Conservation (phyloP, 2,888 invertebrate species). For the Caenorhabditis sp. region DNA sequence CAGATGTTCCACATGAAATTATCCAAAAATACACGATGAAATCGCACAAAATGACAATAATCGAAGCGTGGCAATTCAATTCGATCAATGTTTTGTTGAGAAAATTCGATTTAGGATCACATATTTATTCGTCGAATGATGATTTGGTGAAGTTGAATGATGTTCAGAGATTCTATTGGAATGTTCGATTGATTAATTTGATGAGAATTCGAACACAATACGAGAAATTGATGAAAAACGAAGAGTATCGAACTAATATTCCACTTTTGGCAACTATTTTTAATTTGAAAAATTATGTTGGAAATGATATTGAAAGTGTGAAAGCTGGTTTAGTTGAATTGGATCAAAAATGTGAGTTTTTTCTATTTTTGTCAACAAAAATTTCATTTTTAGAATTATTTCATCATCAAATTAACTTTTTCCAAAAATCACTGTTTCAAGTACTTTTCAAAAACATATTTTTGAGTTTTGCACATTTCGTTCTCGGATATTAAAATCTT, state of each 20-base stretch:
- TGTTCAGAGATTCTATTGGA: slow-evolving; percentile 64
- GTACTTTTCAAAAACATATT: too few relatives aligned
- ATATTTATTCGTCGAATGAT: background rate
- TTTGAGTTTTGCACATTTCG: too few relatives aligned
- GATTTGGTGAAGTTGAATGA: slow-evolving; percentile 19
- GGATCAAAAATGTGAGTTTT: background rate
- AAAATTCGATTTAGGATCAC: slow-evolving; percentile 62
- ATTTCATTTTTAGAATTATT: too few relatives aligned
- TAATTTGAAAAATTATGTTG: background rate
- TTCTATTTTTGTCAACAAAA: too few relatives aligned
- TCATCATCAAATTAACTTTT: too few relatives aligned
- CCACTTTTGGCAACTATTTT: slow-evolving; percentile 23
- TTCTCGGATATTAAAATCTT: too few relatives aligned
- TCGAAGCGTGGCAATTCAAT: slow-evolving; percentile 62
- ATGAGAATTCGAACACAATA: slow-evolving; percentile 44
- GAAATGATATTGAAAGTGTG: background rate
- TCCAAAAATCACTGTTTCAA: too few relatives aligned
- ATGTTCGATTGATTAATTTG: slow-evolving; percentile 57
- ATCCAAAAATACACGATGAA: slow-evolving; percentile 52
- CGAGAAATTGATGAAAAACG: slow-evolving; percentile 34
- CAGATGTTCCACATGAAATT: slow-evolving; percentile 52
- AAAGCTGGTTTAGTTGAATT: background rate
- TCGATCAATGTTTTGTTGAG: slow-evolving; percentile 57
- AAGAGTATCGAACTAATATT: slow-evolving; percentile 36
- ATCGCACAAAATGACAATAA: slow-evolving; percentile 57